Percentiles rank a stretch among this genome's conserved stretches.
Evolutionary conservation across 2,113 vertebrate genomes (phyloP).

Genomic region (Esox niger): DNA sequence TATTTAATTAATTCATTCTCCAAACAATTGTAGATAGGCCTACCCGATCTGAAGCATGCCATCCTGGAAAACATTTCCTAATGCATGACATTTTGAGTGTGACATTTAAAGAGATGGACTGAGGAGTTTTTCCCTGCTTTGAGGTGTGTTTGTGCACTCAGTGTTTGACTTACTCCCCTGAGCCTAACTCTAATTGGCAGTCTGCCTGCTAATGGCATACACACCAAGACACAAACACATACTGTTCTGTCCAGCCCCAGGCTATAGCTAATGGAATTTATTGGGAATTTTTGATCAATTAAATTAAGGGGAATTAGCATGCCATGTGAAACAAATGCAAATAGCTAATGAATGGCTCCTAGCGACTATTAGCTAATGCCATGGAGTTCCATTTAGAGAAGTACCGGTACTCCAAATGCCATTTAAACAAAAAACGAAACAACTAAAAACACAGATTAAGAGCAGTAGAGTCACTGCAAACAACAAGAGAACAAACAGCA

Average conservation of each 20-base stretch:
- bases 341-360: slow-evolving; percentile 43
- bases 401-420: slow-evolving; percentile 1
- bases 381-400: slow-evolving; percentile 26
- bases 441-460: neutral
- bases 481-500: slow-evolving; percentile 1
- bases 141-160: slow-evolving; percentile 31
- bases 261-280: slow-evolving; percentile 66
- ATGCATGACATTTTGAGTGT: slow-evolving; percentile 1
- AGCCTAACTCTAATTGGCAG: slow-evolving; percentile 57
- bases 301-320: slow-evolving; percentile 58
- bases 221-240: slow-evolving; percentile 3
- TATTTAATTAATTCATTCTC: neutral
- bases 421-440: slow-evolving; percentile 1
- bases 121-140: slow-evolving; percentile 33
- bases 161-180: slow-evolving; percentile 57
- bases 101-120: slow-evolving; percentile 26
- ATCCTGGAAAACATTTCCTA: neutral
- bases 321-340: slow-evolving; percentile 56
- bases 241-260: slow-evolving; percentile 50
- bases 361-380: slow-evolving; percentile 34
- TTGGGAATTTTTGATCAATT: slow-evolving; percentile 61
- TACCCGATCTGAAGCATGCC: neutral
- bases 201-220: slow-evolving; percentile 56
- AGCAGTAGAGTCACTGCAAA: neutral
- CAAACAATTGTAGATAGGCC: neutral